A percentile compares a stretch with the other conserved stretches of the same genome.
Conservation (phyloP, 2,113 vertebrate species). For the Coreoperca whiteheadi region DNA sequence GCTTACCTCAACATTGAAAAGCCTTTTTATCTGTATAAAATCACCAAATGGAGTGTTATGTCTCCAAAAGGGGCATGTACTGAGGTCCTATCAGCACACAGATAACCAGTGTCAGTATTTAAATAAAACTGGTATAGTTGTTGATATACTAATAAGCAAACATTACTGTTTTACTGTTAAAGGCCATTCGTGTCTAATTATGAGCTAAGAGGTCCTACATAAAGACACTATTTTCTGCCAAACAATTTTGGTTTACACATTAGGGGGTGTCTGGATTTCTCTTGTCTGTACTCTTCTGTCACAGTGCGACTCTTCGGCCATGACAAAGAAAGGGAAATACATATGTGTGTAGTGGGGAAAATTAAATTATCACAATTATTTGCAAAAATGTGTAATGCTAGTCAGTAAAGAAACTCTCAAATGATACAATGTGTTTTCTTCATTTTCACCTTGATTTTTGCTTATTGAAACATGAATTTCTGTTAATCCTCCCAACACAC, state of each 20-base stretch:
- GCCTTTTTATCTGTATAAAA: not conserved
- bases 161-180: not conserved
- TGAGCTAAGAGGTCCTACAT: not conserved
- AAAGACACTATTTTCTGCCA: not conserved
- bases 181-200: not conserved
- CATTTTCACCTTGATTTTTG: not conserved
- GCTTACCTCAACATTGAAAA: not conserved
- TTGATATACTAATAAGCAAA: not conserved
- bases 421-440: not conserved
- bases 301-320: not conserved
- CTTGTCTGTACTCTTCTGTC: not conserved
- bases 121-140: not conserved
- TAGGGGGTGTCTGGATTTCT: not conserved
- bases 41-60: not conserved
- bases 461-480: not conserved
- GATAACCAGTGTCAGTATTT: not conserved
- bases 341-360: not conserved
- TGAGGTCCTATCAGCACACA: not conserved
- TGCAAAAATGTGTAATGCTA: not conserved
- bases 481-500: not conserved
- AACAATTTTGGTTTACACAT: not conserved
- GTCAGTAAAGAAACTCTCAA: not conserved
- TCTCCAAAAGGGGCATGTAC: not conserved
- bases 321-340: not conserved
- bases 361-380: not conserved